Conservation (phyloP, 1,140 invertebrate genomes). For the Drosophila asahinai region DNA sequence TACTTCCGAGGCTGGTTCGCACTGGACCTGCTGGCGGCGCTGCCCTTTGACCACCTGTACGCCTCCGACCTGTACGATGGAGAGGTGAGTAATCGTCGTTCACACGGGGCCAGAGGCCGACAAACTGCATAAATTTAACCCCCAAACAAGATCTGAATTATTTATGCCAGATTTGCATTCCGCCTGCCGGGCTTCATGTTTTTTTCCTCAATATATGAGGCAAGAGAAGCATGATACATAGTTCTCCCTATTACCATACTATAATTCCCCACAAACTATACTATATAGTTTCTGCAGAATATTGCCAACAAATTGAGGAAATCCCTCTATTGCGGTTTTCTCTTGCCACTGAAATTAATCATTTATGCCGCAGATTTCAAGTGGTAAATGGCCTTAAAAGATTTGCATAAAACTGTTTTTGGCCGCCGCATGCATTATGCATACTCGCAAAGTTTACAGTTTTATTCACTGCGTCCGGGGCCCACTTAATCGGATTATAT, state of each 20-base stretch:
- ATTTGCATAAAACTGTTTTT: slow-evolving; percentile 69
- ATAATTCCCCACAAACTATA: background rate
- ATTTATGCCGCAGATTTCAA: slow-evolving; percentile 63
- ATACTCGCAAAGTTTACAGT: slow-evolving; percentile 30
- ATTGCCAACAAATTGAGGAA: slow-evolving; percentile 27
- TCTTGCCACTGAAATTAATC: slow-evolving; percentile 40
- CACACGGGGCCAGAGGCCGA: background rate
- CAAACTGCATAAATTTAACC: slow-evolving; percentile 34
- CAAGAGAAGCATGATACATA: slow-evolving; percentile 6
- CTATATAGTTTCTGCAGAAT: background rate
- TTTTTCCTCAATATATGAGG: background rate
- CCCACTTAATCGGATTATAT: slow-evolving; percentile 36
- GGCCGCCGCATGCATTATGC: slow-evolving; percentile 62
- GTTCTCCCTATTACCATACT: background rate
- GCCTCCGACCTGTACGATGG: slow-evolving; percentile 93
- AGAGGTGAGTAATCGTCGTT: slow-evolving; percentile 88
- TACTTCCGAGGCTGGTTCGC: slow-evolving; percentile 98
- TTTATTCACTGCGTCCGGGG: background rate
- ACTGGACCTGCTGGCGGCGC: slow-evolving; percentile 96
- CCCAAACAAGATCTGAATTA: slow-evolving; percentile 20
- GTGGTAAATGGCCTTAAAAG: slow-evolving; percentile 69
- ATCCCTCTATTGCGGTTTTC: slow-evolving; percentile 18
- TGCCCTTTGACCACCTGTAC: slow-evolving; percentile 98
- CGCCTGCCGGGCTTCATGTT: background rate
- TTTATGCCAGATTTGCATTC: slow-evolving; percentile 40